Conservation (phyloP, 1,140 invertebrate genomes). For the Bombus breviceps region DNA sequence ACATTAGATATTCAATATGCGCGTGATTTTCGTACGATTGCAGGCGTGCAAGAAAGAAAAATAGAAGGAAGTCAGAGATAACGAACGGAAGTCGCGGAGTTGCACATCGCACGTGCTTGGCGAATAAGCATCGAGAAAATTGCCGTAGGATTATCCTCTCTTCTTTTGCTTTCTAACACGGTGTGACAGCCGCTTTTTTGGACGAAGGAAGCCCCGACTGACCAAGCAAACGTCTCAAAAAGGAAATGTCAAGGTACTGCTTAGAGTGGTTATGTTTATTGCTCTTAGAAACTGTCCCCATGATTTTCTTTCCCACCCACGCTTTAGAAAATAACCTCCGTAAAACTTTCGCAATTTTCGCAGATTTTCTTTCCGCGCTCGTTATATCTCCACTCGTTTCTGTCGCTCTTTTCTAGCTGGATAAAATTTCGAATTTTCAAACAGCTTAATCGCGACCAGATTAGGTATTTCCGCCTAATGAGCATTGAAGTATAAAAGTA, state of each 20-base stretch:
- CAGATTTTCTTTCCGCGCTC: background rate
- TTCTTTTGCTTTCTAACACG: background rate
- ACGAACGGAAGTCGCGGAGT: background rate
- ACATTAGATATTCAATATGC: background rate
- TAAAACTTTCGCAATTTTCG: constrained; percentile 17
- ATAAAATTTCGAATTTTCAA: background rate
- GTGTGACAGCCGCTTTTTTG: background rate
- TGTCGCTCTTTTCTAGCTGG: background rate
- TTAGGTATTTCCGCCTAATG: background rate
- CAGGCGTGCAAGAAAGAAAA: constrained; percentile 4
- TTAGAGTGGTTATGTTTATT: constrained; percentile 46
- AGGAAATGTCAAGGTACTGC: constrained; percentile 43
- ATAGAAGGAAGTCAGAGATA: background rate
- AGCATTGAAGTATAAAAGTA: background rate
- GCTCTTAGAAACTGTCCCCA: constrained; percentile 33
- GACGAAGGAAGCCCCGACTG: constrained; percentile 7
- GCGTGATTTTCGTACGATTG: background rate
- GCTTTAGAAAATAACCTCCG: constrained; percentile 1
- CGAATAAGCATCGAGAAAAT: constrained; percentile 28
- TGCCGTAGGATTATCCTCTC: constrained; percentile 6
- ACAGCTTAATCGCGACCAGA: background rate
- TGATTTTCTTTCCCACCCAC: constrained; percentile 23
- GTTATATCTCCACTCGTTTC: background rate
- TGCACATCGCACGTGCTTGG: constrained; percentile 6
- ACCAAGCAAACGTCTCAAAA: background rate